phyloP scores from a whole-genome alignment of 2,797 vertebrate genomes.

The Mionectes olivaceus region DNA sequence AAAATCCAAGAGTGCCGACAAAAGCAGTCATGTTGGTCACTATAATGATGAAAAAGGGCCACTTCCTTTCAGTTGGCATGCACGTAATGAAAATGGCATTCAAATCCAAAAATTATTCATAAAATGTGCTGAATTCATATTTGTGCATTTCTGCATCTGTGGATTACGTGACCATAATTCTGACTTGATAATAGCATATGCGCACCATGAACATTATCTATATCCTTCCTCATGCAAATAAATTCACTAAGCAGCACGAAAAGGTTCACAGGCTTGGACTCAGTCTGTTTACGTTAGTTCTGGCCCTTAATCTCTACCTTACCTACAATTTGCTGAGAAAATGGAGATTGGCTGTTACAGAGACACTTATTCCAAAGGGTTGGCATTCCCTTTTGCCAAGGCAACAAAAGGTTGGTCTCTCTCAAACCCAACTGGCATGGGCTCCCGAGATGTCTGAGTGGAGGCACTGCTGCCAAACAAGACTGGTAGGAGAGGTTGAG shows the following conservation, averaged over 20 bases:
- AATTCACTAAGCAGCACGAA: neutral
- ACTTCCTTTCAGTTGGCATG: neutral
- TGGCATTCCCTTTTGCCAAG: neutral
- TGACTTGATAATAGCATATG: neutral
- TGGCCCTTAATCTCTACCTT: neutral
- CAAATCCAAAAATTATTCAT: neutral
- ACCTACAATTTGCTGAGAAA: neutral
- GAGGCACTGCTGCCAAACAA: neutral
- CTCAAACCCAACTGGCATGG: fast-evolving
- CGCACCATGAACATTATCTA: neutral
- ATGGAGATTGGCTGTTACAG: neutral
- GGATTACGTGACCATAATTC: neutral
- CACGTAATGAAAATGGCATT: neutral
- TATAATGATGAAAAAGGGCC: neutral
- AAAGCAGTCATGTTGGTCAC: fast-evolving
- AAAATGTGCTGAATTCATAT: neutral
- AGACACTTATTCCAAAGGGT: neutral
- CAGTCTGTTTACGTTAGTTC: neutral
- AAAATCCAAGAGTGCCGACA: neutral
- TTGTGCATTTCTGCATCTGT: neutral
- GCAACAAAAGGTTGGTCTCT: neutral
- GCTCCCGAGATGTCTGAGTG: neutral
- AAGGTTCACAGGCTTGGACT: neutral
- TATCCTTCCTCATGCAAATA: neutral
- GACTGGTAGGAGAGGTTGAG: neutral